Conservation (phyloP, 2,113 vertebrate species). For the Syngnathus typhle region DNA sequence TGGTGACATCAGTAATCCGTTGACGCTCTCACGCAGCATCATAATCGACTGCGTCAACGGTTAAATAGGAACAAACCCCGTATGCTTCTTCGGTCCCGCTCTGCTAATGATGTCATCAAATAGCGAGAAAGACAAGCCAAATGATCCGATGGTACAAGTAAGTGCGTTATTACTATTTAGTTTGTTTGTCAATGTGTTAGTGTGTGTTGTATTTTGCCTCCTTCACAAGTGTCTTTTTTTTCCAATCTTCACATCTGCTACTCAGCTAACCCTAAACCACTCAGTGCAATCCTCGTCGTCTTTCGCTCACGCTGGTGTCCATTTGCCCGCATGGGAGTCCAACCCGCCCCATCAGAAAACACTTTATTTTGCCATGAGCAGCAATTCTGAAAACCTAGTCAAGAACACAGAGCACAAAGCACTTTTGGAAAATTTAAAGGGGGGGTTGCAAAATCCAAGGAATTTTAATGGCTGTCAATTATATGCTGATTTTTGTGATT, state of each 20-base stretch:
- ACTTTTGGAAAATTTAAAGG: no score
- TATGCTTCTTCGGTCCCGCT: constrained; percentile 17
- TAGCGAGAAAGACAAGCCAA: constrained; percentile 10
- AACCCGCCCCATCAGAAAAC: neutral
- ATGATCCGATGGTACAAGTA: constrained; percentile 9
- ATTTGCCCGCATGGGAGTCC: neutral
- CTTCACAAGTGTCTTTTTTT: neutral
- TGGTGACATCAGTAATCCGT: neutral
- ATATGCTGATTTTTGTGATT: no score
- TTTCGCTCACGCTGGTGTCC: neutral
- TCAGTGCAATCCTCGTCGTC: neutral
- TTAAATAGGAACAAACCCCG: constrained; percentile 11
- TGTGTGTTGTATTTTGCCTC: constrained; percentile 1
- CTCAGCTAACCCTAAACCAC: neutral
- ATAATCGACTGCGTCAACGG: constrained; percentile 2
- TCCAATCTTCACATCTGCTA: neutral
- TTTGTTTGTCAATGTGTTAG: constrained; percentile 1
- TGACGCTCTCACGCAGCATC: constrained; percentile 10
- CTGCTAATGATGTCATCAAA: constrained; percentile 26
- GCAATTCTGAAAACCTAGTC: neutral
- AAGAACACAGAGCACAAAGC: neutral
- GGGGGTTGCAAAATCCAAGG: no score
- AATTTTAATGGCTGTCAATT: no score
- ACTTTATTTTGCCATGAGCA: neutral
- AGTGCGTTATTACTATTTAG: neutral